Evolutionary conservation across 2,888 invertebrate genomes (phyloP).

Genomic region (Escarpia spicata): DNA sequence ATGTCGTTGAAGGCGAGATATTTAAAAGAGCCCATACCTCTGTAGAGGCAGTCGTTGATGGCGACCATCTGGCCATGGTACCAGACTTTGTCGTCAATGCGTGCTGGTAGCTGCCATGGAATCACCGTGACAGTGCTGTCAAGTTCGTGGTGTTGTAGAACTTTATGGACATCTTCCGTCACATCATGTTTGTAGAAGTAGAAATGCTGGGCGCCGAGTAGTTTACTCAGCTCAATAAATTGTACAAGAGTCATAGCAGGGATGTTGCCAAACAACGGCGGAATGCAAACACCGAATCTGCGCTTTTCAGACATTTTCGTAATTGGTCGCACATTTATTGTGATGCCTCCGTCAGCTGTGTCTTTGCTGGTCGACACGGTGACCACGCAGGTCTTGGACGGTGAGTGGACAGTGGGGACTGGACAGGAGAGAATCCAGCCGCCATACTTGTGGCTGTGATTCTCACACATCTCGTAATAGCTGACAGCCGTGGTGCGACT

Average conservation of each 20-base stretch:
- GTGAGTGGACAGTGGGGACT: conserved; percentile 42
- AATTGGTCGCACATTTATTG: background rate
- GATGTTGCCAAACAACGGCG: conserved; percentile 59
- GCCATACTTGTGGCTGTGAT: conserved; percentile 59
- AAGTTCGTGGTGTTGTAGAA: conserved; percentile 50
- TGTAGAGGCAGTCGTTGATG: conserved; percentile 63
- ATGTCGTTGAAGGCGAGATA: conserved; percentile 60
- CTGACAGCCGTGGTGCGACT: background rate
- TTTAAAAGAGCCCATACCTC: conserved; percentile 53
- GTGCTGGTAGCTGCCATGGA: conserved; percentile 54
- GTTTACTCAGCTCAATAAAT: conserved; percentile 57
- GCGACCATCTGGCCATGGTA: conserved; percentile 61
- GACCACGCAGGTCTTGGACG: conserved; percentile 29
- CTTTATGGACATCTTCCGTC: conserved; percentile 45
- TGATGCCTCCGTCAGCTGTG: background rate
- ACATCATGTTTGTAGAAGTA: conserved; percentile 55
- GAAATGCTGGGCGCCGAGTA: conserved; percentile 55
- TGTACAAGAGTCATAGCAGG: conserved; percentile 54
- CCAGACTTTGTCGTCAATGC: conserved; percentile 51
- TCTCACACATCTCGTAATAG: conserved; percentile 61
- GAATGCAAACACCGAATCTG: conserved; percentile 56
- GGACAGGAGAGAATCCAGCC: conserved; percentile 59
- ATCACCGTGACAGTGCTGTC: conserved; percentile 48
- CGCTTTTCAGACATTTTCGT: background rate
- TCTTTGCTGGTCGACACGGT: conserved; percentile 20